Percentiles rank a stretch among this genome's conserved stretches.
These are phyloP conservation scores for Oscheius sp. DNA, from an alignment of 2,888 invertebrate species.

Conservation along the genomic window DNA sequence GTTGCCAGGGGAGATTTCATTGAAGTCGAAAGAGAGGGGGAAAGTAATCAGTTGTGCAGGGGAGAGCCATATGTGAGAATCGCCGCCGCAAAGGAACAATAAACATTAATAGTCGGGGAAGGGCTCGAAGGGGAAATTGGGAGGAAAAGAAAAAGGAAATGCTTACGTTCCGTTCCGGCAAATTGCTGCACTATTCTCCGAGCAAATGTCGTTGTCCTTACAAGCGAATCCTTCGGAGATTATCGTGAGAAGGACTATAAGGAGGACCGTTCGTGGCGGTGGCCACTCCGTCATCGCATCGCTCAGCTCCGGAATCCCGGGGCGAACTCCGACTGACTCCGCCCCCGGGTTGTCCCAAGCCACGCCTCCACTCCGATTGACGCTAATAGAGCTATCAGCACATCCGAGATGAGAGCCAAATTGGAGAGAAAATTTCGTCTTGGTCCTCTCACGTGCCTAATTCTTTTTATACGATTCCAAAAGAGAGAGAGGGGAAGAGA, in stretches of 20 bases:
- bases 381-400: slow-evolving; percentile 30
- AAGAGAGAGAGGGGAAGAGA: slow-evolving; percentile 2
- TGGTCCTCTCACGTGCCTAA: too few relatives aligned
- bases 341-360: slow-evolving; percentile 4
- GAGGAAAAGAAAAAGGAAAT: background rate
- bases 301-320: slow-evolving; percentile 33
- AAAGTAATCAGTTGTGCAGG: slow-evolving; percentile 16
- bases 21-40: background rate
- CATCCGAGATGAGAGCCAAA: slow-evolving; percentile 25
- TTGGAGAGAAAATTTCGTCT: too few relatives aligned
- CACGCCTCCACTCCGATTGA: slow-evolving; percentile 25
- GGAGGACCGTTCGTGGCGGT: slow-evolving; percentile 36
- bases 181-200: slow-evolving; percentile 64
- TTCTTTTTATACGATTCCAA: background rate
- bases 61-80: slow-evolving; percentile 6
- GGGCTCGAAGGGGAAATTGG: background rate
- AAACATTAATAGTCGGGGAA: slow-evolving; percentile 25
- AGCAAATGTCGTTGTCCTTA: slow-evolving; percentile 56
- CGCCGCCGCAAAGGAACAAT: slow-evolving; percentile 13
- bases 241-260: slow-evolving; percentile 11
- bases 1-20: slow-evolving; percentile 56
- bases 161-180: slow-evolving; percentile 68
- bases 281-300: slow-evolving; percentile 40
- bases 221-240: slow-evolving; percentile 35
- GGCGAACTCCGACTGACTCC: slow-evolving; percentile 15